Base-by-base conservation (phyloP, 2,888 invertebrate genomes). In the Loripinus fragilis region DNA sequence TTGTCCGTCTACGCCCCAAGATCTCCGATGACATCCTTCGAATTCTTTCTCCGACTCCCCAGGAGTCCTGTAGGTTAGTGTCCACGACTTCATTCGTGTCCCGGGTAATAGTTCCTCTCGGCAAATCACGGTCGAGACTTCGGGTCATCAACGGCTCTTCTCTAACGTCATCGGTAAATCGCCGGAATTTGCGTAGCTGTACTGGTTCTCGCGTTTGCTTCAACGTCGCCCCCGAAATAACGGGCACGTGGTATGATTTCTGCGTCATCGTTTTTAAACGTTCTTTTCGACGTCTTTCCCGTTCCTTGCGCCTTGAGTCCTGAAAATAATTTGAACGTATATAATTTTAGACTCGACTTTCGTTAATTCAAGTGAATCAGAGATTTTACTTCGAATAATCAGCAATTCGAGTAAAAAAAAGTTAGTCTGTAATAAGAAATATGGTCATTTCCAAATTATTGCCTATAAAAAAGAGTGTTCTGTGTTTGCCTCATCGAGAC, bases 211-310 rank as follows among this genome's bases (percentile, higher is more conserved):
- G 30, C 60, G 30, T 20, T 12, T 30, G 15, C 17, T 60, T 30
- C 33, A 60, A 60, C 60, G 33, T 60, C 28, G 60, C 60, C 3
- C 52, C 52, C 52, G 52, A 52, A 33, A 60, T 33, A 2, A 60
- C 33, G 60, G 60, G 60, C 30, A 60, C 33, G 20, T 30, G 60
- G 10, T 20, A 20, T 17, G 20, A 28, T 12, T 20, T 60, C 28
- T 60, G 60, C 60, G 60, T 33, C 60, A 60, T 60, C 17, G 60
- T 33, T 33, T 60, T 60, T 20, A 60, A 33, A 12, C 60, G 60
- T 33, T 60, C 60, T 33, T 60, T 60, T 33, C 60, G 30, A 17
- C 60, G 60, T 60, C 60, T 60, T 33, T 60, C 60, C 15, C 60
- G 30, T 33, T 60, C 60, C n/a, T 60, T 60, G 10, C 30, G 30